A percentile compares a stretch with the other conserved stretches of the same genome.
Conservation (phyloP, 2,888 invertebrate genomes). For the Tuta absoluta region DNA sequence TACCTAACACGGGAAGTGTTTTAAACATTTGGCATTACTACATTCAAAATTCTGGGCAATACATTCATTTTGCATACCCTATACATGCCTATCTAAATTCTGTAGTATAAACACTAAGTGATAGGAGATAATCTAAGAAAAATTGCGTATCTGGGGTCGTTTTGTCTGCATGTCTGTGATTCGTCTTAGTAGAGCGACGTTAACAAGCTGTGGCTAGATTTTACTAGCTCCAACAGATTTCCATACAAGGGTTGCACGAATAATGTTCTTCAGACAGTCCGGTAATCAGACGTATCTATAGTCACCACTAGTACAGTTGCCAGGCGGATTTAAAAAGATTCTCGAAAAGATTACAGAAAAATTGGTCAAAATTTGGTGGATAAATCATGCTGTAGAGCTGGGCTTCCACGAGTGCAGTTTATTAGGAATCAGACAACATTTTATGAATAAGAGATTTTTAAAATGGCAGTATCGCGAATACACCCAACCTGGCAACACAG, state of each 20-base stretch:
- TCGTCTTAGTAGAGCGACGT: constrained; percentile 6
- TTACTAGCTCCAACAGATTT: background rate
- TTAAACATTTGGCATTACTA: too few species aligned
- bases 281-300: background rate
- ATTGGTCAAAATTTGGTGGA: too few species aligned
- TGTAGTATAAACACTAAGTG: too few species aligned
- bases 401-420: background rate
- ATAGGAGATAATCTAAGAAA: too few species aligned
- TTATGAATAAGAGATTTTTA: too few species aligned
- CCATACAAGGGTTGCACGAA: background rate
- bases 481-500: background rate
- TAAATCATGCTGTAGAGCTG: background rate
- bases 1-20: too few species aligned
- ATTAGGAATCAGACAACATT: too few species aligned
- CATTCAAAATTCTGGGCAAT: too few species aligned
- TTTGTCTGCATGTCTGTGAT: background rate
- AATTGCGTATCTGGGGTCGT: background rate
- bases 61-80: too few species aligned
- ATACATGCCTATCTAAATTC: too few species aligned
- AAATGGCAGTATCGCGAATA: too few species aligned
- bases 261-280: background rate
- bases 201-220: constrained; percentile 7
- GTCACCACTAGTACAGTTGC: background rate
- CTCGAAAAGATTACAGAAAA: background rate
- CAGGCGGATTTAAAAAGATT: background rate